phyloP scores from a whole-genome alignment of 2,113 vertebrate genomes.

The Tyto alba region DNA sequence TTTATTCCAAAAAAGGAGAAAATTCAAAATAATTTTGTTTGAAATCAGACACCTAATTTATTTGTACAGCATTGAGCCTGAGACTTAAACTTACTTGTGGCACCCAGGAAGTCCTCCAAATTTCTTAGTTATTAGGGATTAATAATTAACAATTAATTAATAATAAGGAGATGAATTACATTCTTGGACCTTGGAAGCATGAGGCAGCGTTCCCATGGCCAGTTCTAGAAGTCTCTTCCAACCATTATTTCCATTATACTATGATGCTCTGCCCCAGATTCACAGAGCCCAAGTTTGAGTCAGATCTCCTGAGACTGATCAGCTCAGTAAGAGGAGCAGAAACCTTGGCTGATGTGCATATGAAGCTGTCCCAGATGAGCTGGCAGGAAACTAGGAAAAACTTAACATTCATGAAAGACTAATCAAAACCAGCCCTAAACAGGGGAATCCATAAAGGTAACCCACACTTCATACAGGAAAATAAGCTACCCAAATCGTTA shows the following conservation, averaged over 20 bases:
- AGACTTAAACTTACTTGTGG: neutral
- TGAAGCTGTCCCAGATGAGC: neutral
- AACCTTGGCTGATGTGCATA: neutral
- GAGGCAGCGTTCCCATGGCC: neutral
- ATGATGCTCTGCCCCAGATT: neutral
- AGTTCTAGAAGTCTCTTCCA: neutral
- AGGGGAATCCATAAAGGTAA: neutral
- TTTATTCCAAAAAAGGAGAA: neutral
- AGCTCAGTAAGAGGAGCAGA: neutral
- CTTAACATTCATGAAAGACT: neutral
- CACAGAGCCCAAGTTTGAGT: neutral
- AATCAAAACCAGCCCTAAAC: neutral
- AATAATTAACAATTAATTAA: neutral
- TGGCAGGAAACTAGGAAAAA: slow-evolving; percentile 10
- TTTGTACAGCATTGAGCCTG: neutral
- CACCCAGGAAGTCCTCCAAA: neutral
- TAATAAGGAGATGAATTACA: neutral
- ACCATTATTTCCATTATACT: neutral
- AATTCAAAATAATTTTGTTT: neutral
- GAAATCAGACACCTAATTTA: neutral
- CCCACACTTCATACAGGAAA: neutral
- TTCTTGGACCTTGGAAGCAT: neutral
- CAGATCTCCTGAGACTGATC: neutral
- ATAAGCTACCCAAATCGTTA: neutral
- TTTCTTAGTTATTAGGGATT: neutral